phyloP scores from a whole-genome alignment of 2,797 vertebrate genomes.

The Anguilla pacifica region DNA sequence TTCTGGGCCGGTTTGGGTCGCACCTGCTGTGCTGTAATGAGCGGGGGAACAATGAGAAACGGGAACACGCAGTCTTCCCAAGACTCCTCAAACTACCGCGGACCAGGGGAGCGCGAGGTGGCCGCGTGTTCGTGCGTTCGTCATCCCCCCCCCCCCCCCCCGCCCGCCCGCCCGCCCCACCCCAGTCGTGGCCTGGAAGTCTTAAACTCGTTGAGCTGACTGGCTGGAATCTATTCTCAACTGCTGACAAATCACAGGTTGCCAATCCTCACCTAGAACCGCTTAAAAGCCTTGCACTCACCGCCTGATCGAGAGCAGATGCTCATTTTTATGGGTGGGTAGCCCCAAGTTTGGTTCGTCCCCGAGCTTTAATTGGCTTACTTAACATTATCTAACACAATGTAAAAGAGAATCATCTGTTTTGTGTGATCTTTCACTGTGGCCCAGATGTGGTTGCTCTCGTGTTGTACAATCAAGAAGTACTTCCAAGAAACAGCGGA shows the following conservation, averaged over 20 bases:
- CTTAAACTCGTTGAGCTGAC: not conserved
- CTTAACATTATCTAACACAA: slow-evolving; percentile 26
- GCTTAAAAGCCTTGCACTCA: not conserved
- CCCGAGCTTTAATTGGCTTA: slow-evolving; percentile 17
- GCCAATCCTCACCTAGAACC: not conserved
- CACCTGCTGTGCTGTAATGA: slow-evolving; percentile 40
- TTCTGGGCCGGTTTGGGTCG: not conserved
- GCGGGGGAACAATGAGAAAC: slow-evolving; percentile 19
- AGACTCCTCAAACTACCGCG: slow-evolving; percentile 11
- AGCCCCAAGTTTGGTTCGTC: not conserved
- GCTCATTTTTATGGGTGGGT: slow-evolving; percentile 1
- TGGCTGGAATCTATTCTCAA: not conserved
- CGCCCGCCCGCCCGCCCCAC: too few relatives aligned
- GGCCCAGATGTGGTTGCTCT: slow-evolving; percentile 40
- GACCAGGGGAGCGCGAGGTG: not conserved
- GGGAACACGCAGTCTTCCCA: slow-evolving; percentile 28
- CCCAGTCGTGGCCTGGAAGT: not conserved
- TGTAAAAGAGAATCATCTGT: slow-evolving; percentile 34
- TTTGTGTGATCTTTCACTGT: slow-evolving; percentile 34
- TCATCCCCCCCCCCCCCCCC: not conserved
- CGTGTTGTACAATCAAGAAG: slow-evolving; percentile 18
- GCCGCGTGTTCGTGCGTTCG: not conserved
- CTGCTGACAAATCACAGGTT: not conserved
- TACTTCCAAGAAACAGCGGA: slow-evolving; percentile 37
- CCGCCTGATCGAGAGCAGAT: not conserved